Percentiles rank a stretch among this genome's conserved stretches.
These are phyloP conservation scores for Pteropus rufus DNA, from an alignment of 2,797 vertebrate species.

Conservation along the genomic window DNA sequence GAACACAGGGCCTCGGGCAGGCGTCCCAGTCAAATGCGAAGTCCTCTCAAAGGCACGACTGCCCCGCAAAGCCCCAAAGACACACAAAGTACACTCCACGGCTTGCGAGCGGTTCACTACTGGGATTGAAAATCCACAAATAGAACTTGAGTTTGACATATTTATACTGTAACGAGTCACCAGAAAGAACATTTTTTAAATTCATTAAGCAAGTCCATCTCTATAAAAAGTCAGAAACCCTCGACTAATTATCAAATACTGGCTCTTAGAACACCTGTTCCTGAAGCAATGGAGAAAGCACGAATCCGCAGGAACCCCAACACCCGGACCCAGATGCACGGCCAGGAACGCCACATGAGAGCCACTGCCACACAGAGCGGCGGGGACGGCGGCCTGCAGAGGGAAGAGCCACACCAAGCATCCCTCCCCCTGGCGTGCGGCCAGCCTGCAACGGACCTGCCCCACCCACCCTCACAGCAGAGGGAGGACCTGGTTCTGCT, in stretches of 20 bases:
- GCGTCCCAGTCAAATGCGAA: rapidly evolving
- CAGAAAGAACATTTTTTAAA: background rate
- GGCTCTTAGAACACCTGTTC: background rate
- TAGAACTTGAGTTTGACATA: background rate
- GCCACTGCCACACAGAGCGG: background rate
- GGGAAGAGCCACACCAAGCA: no score
- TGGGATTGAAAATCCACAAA: background rate
- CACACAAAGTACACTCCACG: background rate
- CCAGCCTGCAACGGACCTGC: no score
- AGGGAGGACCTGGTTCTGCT: no score
- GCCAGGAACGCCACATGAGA: background rate
- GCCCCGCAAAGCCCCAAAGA: background rate
- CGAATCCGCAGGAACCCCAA: background rate
- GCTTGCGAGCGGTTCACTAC: background rate
- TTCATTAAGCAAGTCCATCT: background rate
- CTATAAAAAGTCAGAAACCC: background rate
- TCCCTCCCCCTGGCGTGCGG: no score
- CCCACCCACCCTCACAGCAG: no score
- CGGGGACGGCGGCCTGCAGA: no score
- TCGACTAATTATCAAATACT: background rate
- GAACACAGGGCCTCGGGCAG: rapidly evolving
- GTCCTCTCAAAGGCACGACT: background rate
- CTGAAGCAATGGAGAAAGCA: background rate
- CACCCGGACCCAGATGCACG: background rate
- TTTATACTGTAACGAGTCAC: background rate